A percentile compares a stretch with the other conserved stretches of the same genome.
Conservation (phyloP, 2,113 vertebrate species). For the Nematolebias whitei region DNA sequence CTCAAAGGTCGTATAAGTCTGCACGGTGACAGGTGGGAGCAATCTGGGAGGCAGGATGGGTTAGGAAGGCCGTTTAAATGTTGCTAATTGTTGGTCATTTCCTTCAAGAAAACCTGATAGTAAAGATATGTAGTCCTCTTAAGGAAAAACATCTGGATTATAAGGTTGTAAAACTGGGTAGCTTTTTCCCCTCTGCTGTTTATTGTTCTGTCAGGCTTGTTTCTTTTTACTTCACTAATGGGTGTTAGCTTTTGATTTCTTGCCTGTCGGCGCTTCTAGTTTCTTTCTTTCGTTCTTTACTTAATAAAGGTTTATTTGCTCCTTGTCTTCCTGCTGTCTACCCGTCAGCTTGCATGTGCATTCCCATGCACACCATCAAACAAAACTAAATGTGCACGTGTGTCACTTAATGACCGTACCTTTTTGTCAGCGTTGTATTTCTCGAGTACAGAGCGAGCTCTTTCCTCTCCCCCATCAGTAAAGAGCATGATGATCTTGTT, state of each 20-base stretch:
- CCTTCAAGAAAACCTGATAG: no score
- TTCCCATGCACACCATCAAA: not conserved
- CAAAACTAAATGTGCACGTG: not conserved
- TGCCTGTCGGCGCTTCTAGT: not conserved
- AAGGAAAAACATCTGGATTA: no score
- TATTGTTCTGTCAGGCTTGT: not conserved
- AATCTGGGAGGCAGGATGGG: no score
- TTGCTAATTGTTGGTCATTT: no score
- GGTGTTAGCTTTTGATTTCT: not conserved
- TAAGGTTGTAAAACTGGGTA: no score
- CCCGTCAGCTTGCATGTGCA: not conserved
- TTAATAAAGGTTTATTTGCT: not conserved
- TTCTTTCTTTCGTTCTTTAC: not conserved
- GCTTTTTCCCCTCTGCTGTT: not conserved
- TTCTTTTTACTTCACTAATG: not conserved
- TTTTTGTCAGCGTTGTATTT: slow-evolving; percentile 94
- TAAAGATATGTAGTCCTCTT: no score
- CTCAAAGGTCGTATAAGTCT: no score
- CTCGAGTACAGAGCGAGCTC: slow-evolving; percentile 91
- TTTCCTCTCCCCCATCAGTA: slow-evolving; percentile 97
- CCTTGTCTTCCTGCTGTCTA: not conserved
- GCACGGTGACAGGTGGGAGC: no score
- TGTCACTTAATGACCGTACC: slow-evolving; percentile 63
- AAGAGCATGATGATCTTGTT: slow-evolving; percentile 99
- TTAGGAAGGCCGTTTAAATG: no score